Percentiles rank a stretch among this genome's conserved stretches.
These are phyloP conservation scores for Gopherus evgoodei DNA, from an alignment of 2,113 vertebrate genomes.

Conservation along the genomic window DNA sequence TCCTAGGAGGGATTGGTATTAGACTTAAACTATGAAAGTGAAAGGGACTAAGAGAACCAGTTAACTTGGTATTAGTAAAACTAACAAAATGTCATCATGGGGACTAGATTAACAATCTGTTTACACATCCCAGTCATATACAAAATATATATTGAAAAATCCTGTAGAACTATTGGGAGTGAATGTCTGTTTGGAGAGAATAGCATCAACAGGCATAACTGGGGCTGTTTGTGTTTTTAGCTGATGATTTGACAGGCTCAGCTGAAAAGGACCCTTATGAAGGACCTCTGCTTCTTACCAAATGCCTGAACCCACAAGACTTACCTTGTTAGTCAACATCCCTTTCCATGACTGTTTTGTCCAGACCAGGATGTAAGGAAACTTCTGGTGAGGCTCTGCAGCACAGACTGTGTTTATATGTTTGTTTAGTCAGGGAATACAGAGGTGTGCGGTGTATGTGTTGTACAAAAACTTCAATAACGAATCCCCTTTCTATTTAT, in stretches of 20 bases:
- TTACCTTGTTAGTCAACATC: background rate
- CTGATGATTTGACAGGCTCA: background rate
- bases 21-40: background rate
- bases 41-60: background rate
- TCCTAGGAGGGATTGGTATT: background rate
- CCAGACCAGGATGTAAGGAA: background rate
- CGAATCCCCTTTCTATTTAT: background rate
- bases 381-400: background rate
- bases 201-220: background rate
- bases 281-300: background rate
- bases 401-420: background rate
- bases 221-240: background rate
- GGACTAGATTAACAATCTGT: background rate
- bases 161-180: background rate
- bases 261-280: background rate
- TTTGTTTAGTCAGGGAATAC: background rate
- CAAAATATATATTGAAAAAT: background rate
- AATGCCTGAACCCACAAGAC: background rate
- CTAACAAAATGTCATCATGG: background rate
- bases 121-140: background rate
- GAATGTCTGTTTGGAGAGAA: background rate
- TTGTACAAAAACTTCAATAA: background rate
- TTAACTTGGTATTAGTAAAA: background rate
- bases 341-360: background rate
- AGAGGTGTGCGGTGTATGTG: rapidly evolving